Evolutionary conservation across 23 tunicate genomes (phyloP).

Genomic region (Diplosoma virens): DNA sequence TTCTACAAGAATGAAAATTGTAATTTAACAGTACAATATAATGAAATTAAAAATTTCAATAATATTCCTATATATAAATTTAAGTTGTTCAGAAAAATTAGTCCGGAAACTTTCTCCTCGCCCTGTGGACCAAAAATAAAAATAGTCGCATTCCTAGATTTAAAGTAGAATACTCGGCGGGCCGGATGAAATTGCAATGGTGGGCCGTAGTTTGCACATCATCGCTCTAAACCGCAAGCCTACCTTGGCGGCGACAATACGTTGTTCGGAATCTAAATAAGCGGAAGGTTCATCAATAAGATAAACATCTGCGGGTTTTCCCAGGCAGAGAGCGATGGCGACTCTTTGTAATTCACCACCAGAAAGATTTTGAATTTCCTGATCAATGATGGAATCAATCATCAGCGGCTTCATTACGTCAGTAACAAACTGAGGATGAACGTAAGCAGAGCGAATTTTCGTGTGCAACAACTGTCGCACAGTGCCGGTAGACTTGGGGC

Average conservation of each 20-base stretch:
- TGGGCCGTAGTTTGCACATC: too few relatives aligned
- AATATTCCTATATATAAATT: too few relatives aligned
- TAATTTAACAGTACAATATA: too few relatives aligned
- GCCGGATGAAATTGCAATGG: too few relatives aligned
- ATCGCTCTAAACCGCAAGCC: too few relatives aligned
- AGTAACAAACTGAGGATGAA: conserved; percentile 93
- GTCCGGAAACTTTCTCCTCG: too few relatives aligned
- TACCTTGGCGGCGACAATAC: conserved; percentile 96
- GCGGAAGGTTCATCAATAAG: conserved; percentile 97
- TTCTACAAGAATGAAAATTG: too few relatives aligned
- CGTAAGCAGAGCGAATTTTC: conserved; percentile 76
- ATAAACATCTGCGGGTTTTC: conserved; percentile 93
- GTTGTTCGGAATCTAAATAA: conserved; percentile 92
- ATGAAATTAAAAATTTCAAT: too few relatives aligned
- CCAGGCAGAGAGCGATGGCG: conserved; percentile 87
- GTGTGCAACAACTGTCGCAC: conserved; percentile 83
- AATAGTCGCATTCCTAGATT: too few relatives aligned
- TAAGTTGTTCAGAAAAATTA: too few relatives aligned
- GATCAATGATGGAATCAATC: conserved; percentile 80
- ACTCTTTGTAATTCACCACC: conserved; percentile 98
- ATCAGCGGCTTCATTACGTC: conserved; percentile 94
- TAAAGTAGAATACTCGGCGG: too few relatives aligned
- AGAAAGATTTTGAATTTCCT: conserved; percentile 79
- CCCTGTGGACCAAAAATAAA: too few relatives aligned
- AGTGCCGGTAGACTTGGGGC: conserved; percentile 91